Conservation (phyloP, 2,113 vertebrate species). For the Carlito syrichta region DNA sequence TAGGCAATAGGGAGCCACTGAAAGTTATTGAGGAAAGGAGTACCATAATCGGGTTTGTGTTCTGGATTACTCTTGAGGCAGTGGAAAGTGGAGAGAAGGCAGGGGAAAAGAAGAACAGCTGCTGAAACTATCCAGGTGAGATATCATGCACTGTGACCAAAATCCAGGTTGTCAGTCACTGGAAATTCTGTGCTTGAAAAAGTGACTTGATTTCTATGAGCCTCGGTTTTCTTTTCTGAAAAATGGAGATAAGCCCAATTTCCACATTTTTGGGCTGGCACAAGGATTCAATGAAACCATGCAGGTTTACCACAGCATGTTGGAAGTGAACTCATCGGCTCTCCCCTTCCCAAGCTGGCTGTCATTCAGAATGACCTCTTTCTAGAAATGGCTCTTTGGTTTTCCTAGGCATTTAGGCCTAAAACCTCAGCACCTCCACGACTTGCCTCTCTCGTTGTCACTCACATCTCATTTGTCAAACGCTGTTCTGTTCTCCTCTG, state of each 20-base stretch:
- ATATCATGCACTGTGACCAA: background rate
- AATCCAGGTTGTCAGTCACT: background rate
- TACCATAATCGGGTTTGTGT: background rate
- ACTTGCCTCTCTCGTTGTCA: background rate
- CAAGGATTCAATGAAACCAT: background rate
- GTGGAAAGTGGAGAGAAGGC: background rate
- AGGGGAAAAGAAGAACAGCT: background rate
- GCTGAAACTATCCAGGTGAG: background rate
- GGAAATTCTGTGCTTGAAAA: background rate
- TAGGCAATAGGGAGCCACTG: too few relatives aligned
- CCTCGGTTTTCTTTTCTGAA: background rate
- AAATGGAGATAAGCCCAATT: background rate
- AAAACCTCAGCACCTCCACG: background rate
- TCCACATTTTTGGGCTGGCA: background rate
- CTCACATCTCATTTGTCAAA: too few relatives aligned
- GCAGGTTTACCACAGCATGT: too few relatives aligned
- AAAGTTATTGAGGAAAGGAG: background rate
- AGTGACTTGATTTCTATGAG: background rate
- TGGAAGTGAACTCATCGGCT: background rate
- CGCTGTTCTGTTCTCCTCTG: too few relatives aligned
- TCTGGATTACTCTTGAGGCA: background rate
- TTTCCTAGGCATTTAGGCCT: background rate
- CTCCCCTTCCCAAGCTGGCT: too few relatives aligned
- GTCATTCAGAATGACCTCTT: too few relatives aligned
- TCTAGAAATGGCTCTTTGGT: background rate